These are phyloP conservation scores for Siniperca knerii DNA, from an alignment of 2,113 vertebrate species.

Conservation along the genomic window DNA sequence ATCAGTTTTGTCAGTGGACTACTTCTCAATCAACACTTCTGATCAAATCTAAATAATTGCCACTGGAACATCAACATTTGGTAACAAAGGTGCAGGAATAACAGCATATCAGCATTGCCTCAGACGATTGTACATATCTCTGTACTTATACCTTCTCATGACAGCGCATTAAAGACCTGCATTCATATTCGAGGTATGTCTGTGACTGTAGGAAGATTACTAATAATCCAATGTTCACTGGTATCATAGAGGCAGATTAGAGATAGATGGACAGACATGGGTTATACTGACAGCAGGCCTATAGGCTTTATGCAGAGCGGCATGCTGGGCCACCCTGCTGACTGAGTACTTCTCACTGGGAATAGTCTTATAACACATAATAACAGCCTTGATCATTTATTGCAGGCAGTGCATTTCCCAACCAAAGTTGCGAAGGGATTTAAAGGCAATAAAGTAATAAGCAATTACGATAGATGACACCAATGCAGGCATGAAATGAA, in stretches of 20 bases:
- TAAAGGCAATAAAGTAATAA: not conserved
- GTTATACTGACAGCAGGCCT: slow-evolving; percentile 55
- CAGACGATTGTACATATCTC: not conserved
- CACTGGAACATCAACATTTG: not conserved
- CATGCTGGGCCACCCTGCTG: slow-evolving; percentile 63
- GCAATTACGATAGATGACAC: not conserved
- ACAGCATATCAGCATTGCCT: not conserved
- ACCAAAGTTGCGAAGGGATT: not conserved
- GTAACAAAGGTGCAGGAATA: not conserved
- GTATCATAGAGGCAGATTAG: slow-evolving; percentile 75
- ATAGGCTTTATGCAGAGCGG: slow-evolving; percentile 60
- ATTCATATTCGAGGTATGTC: slow-evolving; percentile 39
- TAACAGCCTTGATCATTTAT: not conserved
- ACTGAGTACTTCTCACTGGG: slow-evolving; percentile 53
- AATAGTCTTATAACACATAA: not conserved
- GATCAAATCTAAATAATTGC: not conserved
- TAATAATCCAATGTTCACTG: slow-evolving; percentile 73
- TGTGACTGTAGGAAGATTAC: slow-evolving; percentile 69
- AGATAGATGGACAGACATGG: slow-evolving; percentile 46
- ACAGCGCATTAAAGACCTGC: slow-evolving; percentile 7
- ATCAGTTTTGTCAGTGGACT: not conserved
- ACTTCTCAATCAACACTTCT: not conserved
- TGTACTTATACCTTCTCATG: not conserved
- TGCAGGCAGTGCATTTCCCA: not conserved
- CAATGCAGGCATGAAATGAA: not conserved